Evolutionary conservation across 1,140 invertebrate genomes (phyloP), one percentile per base, ranked within the genome.

Genomic region (Ganaspis sp.): DNA sequence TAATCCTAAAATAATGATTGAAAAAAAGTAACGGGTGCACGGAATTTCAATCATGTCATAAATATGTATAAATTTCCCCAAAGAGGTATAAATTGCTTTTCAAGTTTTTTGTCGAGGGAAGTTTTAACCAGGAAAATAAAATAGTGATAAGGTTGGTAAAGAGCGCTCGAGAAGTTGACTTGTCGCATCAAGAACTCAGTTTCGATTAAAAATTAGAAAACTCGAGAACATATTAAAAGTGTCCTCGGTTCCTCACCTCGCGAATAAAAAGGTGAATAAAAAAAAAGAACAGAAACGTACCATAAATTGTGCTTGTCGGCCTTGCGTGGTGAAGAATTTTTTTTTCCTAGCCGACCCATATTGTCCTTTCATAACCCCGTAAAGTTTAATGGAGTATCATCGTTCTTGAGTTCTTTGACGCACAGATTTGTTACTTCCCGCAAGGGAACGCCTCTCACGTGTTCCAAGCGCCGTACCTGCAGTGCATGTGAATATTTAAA

Each of bases 371-470:
- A 64, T 64, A 64, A 64, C 58, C 58, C 58, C 58, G 58, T 64
- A 64, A 64, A 64, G 58, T 64, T 64, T 64, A 64, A 64, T 64
- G 58, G 58, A 64, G 58, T 64, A 64, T 64, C 58, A 64, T 64
- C 58, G 58, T 64, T 64, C 58, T 64, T 64, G 58, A 64, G 58
- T 64, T 64, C 58, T 64, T 64, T 64, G 58, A 64, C 58, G 58
- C 58, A 64, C 58, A 64, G 58, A 64, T 64, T 64, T 64, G 58
- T 64, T 64, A 64, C 58, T 64, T 64, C 58, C 58, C 58, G 54
- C 54, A 29, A 64, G 54, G 54, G 54, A 29, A 64, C 54, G 54
- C 58, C 58, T 64, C 23, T 64, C 58, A 64, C 58, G 58, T 64
- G 58, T 64, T 29, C 54, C 58, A 64, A 64, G 58, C 58, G 58